Base-by-base conservation (phyloP, 2,888 invertebrate species). In the Meteorus colon region DNA sequence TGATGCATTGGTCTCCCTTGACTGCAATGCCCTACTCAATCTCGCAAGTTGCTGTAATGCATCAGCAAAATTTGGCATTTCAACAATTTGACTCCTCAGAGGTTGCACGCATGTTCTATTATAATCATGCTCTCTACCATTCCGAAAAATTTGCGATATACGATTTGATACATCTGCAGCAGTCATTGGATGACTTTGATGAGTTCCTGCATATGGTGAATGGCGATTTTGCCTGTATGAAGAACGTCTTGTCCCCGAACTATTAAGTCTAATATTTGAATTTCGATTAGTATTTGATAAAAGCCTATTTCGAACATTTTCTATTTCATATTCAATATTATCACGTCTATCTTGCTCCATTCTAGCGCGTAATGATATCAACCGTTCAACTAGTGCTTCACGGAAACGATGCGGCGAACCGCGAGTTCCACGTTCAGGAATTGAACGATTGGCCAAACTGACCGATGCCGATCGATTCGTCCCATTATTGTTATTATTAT, bases 321-420 rank as follows among this genome's bases (percentile, higher is more conserved):
- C 62, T 4, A 80, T 80, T 48, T 77, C 78, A 1, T 78, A 71
- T 67, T 84, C 84, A 69, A 82, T 80, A 72, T 78, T 81, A 63
- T 84, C 82, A 41, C 79, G 82, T 60, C 82, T 76, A 5, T 78
- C 79, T 27, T 84, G 84, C 41, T 84, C 83, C 68, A 82, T 80
- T 65, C 85, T 77, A 6, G 81, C 79, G 27, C 82, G 77, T 51
- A 83, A 82, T 0, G 83, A 81, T 5, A 83, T 82, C 5, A 85
- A 51, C 72, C 82, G 82, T 73, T 85, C 82, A 0, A 83, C 62
- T 27, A 85, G 80, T 0, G 83, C 82, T 31, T 82, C 83, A n/a
- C 82, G 81, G 51, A 82, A 77, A 70, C 82, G 79, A 69, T 79
- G 81, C 59, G 81, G 82, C 55, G 82, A 82, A 74, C 48, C 82